Conservation (phyloP, 1,140 invertebrate genomes). For the Drosophila trapezifrons region DNA sequence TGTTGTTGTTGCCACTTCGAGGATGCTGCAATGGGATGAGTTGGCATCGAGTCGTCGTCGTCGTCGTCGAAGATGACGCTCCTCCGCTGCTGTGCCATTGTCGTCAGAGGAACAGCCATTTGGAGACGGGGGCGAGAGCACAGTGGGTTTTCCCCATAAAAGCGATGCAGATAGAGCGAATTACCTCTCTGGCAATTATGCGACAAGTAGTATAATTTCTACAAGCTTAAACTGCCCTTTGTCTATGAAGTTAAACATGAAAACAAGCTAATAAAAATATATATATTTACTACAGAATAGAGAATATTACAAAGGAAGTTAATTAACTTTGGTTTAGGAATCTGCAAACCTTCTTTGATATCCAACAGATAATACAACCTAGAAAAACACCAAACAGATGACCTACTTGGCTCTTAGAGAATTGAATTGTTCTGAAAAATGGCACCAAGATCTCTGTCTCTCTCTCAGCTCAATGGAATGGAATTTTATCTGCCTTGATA, state of each 20-base stretch:
- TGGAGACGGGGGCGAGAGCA: slow-evolving; percentile 17
- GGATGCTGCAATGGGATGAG: slow-evolving; percentile 18
- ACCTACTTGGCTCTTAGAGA: slow-evolving; percentile 1
- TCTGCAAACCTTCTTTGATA: background rate
- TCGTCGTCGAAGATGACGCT: slow-evolving; percentile 24
- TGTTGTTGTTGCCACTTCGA: slow-evolving; percentile 21
- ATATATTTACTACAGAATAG: too few relatives aligned
- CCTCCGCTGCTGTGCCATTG: slow-evolving; percentile 35
- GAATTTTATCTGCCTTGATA: slow-evolving; percentile 34
- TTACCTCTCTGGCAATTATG: slow-evolving; percentile 15
- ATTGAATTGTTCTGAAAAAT: slow-evolving; percentile 19
- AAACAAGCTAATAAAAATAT: slow-evolving; percentile 12
- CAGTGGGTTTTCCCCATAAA: slow-evolving; percentile 33
- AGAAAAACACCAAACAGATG: background rate
- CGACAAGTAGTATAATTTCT: slow-evolving; percentile 1
- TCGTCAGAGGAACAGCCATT: slow-evolving; percentile 36
- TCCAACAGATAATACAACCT: too few relatives aligned
- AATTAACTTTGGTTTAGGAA: background rate
- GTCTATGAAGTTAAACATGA: background rate
- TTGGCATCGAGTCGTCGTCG: slow-evolving; percentile 30
- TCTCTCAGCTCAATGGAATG: slow-evolving; percentile 25
- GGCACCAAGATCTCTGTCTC: background rate
- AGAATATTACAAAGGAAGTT: background rate
- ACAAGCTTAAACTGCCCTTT: background rate
- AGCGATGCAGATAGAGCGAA: slow-evolving; percentile 9